phyloP scores from a whole-genome alignment of 2,888 invertebrate genomes.

The Temnothorax ravouxi region DNA sequence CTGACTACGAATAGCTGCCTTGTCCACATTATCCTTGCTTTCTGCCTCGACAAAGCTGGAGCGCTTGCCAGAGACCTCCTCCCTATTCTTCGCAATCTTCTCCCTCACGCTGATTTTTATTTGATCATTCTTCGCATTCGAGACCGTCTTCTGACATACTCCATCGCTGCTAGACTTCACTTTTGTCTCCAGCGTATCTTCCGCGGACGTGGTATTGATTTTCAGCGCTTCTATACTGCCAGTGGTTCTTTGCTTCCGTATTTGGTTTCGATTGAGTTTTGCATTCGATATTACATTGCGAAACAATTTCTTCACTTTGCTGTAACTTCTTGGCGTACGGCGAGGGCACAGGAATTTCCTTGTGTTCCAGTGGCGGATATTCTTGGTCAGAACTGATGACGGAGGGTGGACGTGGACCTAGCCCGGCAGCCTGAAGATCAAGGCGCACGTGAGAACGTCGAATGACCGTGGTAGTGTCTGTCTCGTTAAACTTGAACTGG shows the following conservation, averaged over 20 bases:
- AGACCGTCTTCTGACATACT: slow-evolving; percentile 78
- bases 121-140: slow-evolving; percentile 84
- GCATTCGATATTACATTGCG: slow-evolving; percentile 58
- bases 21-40: slow-evolving; percentile 74
- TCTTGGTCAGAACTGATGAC: slow-evolving; percentile 88
- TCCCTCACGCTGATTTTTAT: slow-evolving; percentile 81
- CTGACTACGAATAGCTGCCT: slow-evolving; percentile 68
- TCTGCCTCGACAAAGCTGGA: slow-evolving; percentile 80
- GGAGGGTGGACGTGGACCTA: slow-evolving; percentile 90
- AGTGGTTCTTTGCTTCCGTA: slow-evolving; percentile 54
- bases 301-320: slow-evolving; percentile 70
- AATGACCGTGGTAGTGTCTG: slow-evolving; percentile 83
- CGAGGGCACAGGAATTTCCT: slow-evolving; percentile 81
- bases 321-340: slow-evolving; percentile 78
- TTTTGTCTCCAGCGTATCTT: slow-evolving; percentile 73
- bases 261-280: slow-evolving; percentile 63
- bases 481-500: slow-evolving; percentile 80
- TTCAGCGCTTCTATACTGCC: slow-evolving; percentile 53
- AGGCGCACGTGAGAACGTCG: slow-evolving; percentile 87
- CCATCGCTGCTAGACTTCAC: slow-evolving; percentile 69
- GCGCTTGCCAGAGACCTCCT: slow-evolving; percentile 81
- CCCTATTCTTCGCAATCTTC: slow-evolving; percentile 80
- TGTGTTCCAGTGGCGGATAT: slow-evolving; percentile 81
- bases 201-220: slow-evolving; percentile 59
- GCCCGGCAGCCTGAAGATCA: slow-evolving; percentile 89